A percentile compares a stretch with the other conserved stretches of the same genome.
phyloP scores from a whole-genome alignment of 2,888 invertebrate species.

The Tetragonisca angustula region DNA sequence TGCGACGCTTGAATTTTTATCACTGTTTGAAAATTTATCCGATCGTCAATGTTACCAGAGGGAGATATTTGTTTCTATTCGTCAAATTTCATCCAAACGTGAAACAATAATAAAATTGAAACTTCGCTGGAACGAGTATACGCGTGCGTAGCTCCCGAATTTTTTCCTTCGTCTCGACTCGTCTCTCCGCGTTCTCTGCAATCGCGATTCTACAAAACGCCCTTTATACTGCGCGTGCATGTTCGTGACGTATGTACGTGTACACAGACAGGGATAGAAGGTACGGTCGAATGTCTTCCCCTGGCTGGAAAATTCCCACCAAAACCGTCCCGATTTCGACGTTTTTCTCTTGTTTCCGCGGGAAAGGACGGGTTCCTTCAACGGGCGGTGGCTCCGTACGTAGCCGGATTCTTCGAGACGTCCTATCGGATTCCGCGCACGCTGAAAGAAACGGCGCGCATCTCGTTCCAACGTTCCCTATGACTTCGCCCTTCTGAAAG shows the following conservation, averaged over 20 bases:
- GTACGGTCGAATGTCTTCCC: conserved; percentile 36
- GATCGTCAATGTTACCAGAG: too few relatives aligned
- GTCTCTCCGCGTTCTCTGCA: too few relatives aligned
- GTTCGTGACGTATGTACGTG: not conserved
- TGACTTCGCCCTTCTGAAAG: conserved; percentile 17
- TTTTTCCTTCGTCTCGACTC: too few relatives aligned
- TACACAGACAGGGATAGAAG: not conserved
- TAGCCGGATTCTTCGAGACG: conserved; percentile 50
- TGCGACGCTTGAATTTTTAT: too few relatives aligned
- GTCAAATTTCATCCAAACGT: too few relatives aligned
- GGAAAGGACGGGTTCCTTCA: conserved; percentile 1
- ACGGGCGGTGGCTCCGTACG: conserved; percentile 5
- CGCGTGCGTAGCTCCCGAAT: too few relatives aligned
- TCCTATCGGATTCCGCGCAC: conserved; percentile 67
- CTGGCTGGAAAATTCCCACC: conserved; percentile 35
- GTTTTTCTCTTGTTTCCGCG: conserved; percentile 20
- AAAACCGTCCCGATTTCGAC: conserved; percentile 30
- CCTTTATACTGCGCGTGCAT: not conserved
- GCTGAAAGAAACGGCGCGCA: conserved; percentile 56
- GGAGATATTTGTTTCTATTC: too few relatives aligned
- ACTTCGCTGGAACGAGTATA: too few relatives aligned
- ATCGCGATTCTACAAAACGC: too few relatives aligned
- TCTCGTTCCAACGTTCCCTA: conserved; percentile 35
- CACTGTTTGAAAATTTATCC: too few relatives aligned
- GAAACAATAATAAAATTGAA: too few relatives aligned